A percentile compares a stretch with the other conserved stretches of the same genome.
Evolutionary conservation across 2,888 invertebrate genomes (phyloP).

Genomic region (Megamerina dolium): DNA sequence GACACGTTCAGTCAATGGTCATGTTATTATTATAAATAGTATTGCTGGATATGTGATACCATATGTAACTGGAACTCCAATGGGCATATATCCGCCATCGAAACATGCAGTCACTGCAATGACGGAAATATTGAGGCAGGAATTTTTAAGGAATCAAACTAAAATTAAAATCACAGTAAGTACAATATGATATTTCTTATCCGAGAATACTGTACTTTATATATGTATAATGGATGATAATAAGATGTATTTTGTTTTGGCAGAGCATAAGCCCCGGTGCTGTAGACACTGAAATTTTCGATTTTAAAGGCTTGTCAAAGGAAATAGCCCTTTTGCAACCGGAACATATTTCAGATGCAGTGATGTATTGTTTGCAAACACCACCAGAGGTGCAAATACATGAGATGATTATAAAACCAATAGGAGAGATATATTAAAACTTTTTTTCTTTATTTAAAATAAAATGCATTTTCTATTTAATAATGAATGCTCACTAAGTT

Average conservation of each 20-base stretch:
- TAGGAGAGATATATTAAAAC: too few species aligned
- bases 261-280: slow-evolving; percentile 23
- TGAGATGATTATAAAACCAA: slow-evolving; percentile 16
- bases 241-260: neutral
- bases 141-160: slow-evolving; percentile 27
- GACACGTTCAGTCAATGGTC: slow-evolving; percentile 36
- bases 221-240: neutral
- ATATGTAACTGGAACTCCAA: slow-evolving; percentile 8
- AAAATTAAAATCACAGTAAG: slow-evolving; percentile 28
- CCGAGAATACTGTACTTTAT: too few species aligned
- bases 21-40: slow-evolving; percentile 50
- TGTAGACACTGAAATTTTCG: slow-evolving; percentile 14
- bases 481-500: too few species aligned
- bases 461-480: too few species aligned
- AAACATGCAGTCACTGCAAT: slow-evolving; percentile 38
- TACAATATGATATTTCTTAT: neutral
- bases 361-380: slow-evolving; percentile 31
- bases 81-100: slow-evolving; percentile 31
- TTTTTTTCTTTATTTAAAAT: too few species aligned
- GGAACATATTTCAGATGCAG: slow-evolving; percentile 15
- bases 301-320: too few species aligned
- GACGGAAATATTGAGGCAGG: slow-evolving; percentile 35
- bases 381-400: slow-evolving; percentile 29
- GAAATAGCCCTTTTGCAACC: slow-evolving; percentile 6
- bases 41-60: slow-evolving; percentile 27